phyloP scores from a whole-genome alignment of 2,113 vertebrate species.

The Nematolebias whitei region DNA sequence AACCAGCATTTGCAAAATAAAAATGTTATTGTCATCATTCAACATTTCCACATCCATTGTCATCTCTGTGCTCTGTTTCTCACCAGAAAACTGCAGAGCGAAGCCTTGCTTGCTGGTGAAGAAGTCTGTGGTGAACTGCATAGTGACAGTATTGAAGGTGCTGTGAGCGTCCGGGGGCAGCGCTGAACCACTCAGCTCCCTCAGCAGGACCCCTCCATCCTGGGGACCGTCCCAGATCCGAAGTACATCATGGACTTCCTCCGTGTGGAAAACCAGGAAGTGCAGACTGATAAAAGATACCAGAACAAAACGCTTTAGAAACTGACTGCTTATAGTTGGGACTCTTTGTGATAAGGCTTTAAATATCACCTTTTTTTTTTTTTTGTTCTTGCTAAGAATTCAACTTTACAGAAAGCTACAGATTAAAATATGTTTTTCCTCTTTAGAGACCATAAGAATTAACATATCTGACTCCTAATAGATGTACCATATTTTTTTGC shows the following conservation, averaged over 20 bases:
- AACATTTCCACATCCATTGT: background rate
- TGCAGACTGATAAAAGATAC: constrained; percentile 83
- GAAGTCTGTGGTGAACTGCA: constrained; percentile 98
- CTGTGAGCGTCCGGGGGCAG: constrained; percentile 90
- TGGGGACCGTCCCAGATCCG: constrained; percentile 95
- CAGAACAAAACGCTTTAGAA: background rate
- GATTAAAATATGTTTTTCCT: background rate
- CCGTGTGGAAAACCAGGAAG: constrained; percentile 96
- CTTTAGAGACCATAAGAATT: background rate
- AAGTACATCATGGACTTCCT: constrained; percentile 94
- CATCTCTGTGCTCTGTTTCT: background rate
- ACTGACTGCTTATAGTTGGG: background rate
- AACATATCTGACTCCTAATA: too few relatives aligned
- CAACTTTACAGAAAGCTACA: background rate
- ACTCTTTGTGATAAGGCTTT: too few relatives aligned
- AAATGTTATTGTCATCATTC: background rate
- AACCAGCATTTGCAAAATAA: background rate
- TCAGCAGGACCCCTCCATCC: constrained; percentile 91
- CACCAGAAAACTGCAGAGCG: constrained; percentile 94
- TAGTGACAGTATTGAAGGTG: constrained; percentile 91
- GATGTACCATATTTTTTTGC: too few relatives aligned
- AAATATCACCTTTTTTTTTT: too few relatives aligned
- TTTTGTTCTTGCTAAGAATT: too few relatives aligned
- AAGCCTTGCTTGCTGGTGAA: constrained; percentile 99
- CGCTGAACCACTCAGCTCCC: constrained; percentile 87